Evolutionary conservation across 2,888 invertebrate species (phyloP).

Genomic region (Branchipolynoe longqiensis): DNA sequence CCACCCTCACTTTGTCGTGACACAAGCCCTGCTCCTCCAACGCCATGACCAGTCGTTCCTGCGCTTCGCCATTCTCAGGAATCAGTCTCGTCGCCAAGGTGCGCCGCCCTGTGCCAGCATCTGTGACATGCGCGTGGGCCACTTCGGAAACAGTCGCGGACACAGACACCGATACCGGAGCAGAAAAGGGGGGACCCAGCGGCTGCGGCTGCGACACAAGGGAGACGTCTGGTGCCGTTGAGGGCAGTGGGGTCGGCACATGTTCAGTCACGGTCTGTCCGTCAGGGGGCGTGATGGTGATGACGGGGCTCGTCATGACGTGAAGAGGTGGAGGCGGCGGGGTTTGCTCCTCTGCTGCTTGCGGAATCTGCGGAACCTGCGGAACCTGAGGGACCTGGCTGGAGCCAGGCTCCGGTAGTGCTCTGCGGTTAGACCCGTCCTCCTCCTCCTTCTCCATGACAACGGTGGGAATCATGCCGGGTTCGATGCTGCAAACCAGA

Average conservation of each 20-base stretch:
- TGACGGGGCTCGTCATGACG: constrained; percentile 12
- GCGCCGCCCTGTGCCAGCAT: constrained; percentile 2
- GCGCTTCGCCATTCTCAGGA: constrained; percentile 23
- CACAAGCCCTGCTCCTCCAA: constrained; percentile 33
- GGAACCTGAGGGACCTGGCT: neutral
- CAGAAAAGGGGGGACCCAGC: neutral
- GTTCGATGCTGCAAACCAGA: neutral
- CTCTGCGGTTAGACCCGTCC: neutral
- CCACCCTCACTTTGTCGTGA: constrained; percentile 22
- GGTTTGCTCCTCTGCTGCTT: neutral
- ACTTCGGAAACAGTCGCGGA: neutral
- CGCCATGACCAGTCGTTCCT: constrained; percentile 19
- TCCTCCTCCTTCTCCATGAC: constrained; percentile 37
- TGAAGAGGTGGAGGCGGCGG: neutral
- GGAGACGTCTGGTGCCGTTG: neutral
- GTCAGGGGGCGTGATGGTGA: constrained; percentile 23
- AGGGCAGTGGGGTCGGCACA: neutral
- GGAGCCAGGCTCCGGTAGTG: neutral
- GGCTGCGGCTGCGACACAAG: neutral
- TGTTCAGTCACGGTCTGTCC: constrained; percentile 22
- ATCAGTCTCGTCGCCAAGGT: constrained; percentile 37
- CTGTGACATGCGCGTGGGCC: neutral
- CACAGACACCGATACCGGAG: neutral
- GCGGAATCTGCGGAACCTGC: neutral
- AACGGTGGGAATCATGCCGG: constrained; percentile 29